Conservation (phyloP, 2,113 vertebrate genomes). For the Chionomys nivalis region DNA sequence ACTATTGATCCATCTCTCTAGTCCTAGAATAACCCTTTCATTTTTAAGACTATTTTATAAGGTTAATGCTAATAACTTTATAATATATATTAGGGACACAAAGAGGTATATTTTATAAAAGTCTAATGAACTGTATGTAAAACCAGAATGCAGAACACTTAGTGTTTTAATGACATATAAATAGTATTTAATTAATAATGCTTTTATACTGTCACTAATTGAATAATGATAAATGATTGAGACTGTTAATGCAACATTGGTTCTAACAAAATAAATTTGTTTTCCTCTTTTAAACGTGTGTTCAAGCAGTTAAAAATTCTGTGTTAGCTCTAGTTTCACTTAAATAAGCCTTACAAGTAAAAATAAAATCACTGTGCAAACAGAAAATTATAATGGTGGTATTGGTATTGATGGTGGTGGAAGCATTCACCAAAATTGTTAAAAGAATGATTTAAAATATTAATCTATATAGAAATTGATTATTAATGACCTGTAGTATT, state of each 20-base stretch:
- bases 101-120: background rate
- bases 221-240: background rate
- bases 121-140: background rate
- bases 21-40: background rate
- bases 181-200: background rate
- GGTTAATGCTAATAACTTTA: background rate
- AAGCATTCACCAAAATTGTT: background rate
- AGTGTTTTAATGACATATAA: background rate
- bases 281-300: background rate
- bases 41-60: conserved; percentile 1
- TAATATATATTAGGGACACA: background rate
- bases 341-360: background rate
- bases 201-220: background rate
- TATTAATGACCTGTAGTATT: background rate
- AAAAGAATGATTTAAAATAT: background rate
- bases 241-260: background rate
- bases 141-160: background rate
- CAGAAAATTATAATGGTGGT: background rate
- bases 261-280: background rate
- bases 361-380: background rate
- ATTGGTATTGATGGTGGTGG: background rate
- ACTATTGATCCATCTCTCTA: background rate
- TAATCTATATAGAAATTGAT: background rate
- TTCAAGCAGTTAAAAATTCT: background rate
- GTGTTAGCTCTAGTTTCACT: background rate